phyloP scores from a whole-genome alignment of 2,797 vertebrate genomes.

The Pitangus sulphuratus region DNA sequence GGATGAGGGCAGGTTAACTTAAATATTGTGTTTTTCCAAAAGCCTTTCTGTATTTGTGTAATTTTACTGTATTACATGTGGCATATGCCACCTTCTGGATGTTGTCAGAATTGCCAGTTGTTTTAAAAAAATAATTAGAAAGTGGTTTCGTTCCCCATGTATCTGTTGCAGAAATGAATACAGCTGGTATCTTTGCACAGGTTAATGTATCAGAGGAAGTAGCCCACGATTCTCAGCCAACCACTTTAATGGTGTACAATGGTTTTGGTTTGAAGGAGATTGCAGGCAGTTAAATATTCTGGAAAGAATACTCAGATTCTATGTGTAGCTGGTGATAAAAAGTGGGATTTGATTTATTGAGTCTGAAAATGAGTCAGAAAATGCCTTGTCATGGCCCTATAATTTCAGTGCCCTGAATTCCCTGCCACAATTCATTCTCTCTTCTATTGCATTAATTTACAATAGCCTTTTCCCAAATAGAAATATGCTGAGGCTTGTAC shows the following conservation, averaged over 20 bases:
- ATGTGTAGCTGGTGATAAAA: not conserved
- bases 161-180: not conserved
- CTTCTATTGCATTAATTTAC: not conserved
- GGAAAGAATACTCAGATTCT: not conserved
- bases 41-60: not conserved
- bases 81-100: constrained; percentile 68
- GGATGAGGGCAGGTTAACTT: not conserved
- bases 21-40: not conserved
- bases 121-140: not conserved
- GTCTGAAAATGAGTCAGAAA: not conserved
- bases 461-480: not conserved
- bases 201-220: not conserved
- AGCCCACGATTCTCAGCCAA: not conserved
- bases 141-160: not conserved
- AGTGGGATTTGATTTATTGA: not conserved
- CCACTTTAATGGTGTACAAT: rapidly evolving
- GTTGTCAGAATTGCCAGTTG: not conserved
- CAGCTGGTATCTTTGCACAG: not conserved
- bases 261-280: not conserved
- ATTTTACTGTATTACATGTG: not conserved
- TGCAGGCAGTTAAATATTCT: not conserved
- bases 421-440: not conserved
- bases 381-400: not conserved
- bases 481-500: not conserved
- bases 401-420: not conserved